These are phyloP conservation scores for Melanotaenia maccullochi DNA, from an alignment of 2,797 vertebrate species.

Conservation along the genomic window DNA sequence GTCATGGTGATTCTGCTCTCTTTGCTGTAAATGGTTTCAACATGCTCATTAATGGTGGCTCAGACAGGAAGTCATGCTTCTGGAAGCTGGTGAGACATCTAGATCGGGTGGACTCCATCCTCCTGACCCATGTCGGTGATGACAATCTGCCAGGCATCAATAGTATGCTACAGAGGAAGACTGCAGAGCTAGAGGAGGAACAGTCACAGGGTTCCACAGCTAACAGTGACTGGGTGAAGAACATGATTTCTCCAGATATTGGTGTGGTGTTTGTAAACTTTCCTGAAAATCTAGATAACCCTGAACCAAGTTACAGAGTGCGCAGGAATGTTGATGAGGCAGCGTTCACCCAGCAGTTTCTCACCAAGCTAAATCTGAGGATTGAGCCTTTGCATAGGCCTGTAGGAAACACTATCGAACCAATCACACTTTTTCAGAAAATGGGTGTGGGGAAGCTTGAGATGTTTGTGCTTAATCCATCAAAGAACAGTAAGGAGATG, in stretches of 20 bases:
- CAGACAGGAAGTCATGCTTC: constrained; percentile 95
- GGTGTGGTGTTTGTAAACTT: constrained; percentile 95
- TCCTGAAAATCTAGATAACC: constrained; percentile 90
- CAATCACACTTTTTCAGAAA: constrained; percentile 96
- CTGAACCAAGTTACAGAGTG: constrained; percentile 87
- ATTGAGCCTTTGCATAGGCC: constrained; percentile 91
- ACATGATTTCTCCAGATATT: constrained; percentile 96
- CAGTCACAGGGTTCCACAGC: constrained; percentile 95
- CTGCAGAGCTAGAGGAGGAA: constrained; percentile 93
- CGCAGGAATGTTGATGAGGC: constrained; percentile 92
- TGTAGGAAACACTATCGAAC: constrained; percentile 89
- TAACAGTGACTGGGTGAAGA: constrained; percentile 98
- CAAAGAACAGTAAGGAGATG: constrained; percentile 94
- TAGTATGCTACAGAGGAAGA: constrained; percentile 95
- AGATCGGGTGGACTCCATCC: constrained; percentile 95
- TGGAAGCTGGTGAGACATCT: constrained; percentile 98
- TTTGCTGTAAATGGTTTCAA: constrained; percentile 99
- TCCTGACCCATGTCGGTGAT: constrained; percentile 94
- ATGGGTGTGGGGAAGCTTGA: constrained; percentile 98
- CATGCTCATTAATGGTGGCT: constrained; percentile 98
- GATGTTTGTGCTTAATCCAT: constrained; percentile 97
- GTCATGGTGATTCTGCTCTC: constrained; percentile 93
- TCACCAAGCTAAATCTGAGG: constrained; percentile 92
- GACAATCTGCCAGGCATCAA: constrained; percentile 97
- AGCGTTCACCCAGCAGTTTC: constrained; percentile 89